phyloP scores from a whole-genome alignment of 1,140 invertebrate species.

The Steinernema feltiae region DNA sequence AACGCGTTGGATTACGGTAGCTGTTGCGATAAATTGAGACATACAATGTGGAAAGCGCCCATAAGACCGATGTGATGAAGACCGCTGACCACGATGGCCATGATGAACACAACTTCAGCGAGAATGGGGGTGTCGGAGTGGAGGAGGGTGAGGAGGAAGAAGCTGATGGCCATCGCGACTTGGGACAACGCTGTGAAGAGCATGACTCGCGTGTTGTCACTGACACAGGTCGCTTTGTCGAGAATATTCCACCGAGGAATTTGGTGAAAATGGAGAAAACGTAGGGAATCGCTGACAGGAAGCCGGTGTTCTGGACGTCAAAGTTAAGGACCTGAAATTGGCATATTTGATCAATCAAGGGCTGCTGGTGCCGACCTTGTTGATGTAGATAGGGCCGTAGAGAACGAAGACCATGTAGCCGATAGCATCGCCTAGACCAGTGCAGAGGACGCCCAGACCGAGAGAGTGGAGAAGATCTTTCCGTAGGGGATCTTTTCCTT shows the following conservation, averaged over 20 bases:
- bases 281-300: conserved; percentile 32
- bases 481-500: conserved; percentile 15
- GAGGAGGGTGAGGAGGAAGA: conserved; percentile 25
- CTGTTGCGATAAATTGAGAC: conserved; percentile 29
- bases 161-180: conserved; percentile 32
- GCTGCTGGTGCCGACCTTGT: too few relatives aligned
- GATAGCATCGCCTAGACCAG: conserved; percentile 18
- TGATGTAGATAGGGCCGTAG: conserved; percentile 36
- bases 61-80: conserved; percentile 32
- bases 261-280: conserved; percentile 32
- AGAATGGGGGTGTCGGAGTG: conserved; percentile 22
- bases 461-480: conserved; percentile 20
- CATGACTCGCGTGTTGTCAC: conserved; percentile 24
- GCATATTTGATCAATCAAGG: too few relatives aligned
- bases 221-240: conserved; percentile 32
- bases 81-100: conserved; percentile 33
- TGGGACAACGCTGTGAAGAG: conserved; percentile 34
- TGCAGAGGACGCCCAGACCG: conserved; percentile 4
- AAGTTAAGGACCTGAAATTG: conserved; percentile 27
- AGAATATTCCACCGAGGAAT: conserved; percentile 33
- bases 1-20: conserved; percentile 14
- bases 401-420: conserved; percentile 22
- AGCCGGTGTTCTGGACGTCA: conserved; percentile 31
- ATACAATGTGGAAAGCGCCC: conserved; percentile 8
- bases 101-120: conserved; percentile 30